Evolutionary conservation across 2,888 invertebrate species (phyloP).

Genomic region (Apodemia hepburni): DNA sequence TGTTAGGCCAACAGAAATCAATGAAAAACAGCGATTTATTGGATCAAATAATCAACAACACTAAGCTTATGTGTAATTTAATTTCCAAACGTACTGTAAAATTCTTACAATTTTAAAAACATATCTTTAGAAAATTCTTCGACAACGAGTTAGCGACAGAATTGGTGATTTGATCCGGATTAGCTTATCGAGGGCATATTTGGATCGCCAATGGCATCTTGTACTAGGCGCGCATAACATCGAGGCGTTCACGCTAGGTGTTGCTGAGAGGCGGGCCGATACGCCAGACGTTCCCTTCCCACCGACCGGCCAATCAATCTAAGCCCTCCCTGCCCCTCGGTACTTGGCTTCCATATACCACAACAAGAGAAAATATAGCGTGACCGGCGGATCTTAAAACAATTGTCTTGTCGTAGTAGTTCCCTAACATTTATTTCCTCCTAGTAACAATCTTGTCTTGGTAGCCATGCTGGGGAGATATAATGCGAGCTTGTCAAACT

Average conservation of each 20-base stretch:
- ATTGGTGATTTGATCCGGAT: constrained; percentile 24
- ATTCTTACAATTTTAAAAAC: constrained; percentile 1
- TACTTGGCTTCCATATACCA: constrained; percentile 38
- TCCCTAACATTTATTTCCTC: constrained; percentile 51
- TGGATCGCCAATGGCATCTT: constrained; percentile 50
- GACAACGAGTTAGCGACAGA: constrained; percentile 17
- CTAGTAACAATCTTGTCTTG: constrained; percentile 54
- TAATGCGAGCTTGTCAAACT: too few species aligned
- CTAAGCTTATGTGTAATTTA: not conserved
- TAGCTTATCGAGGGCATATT: constrained; percentile 31
- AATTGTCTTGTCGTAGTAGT: constrained; percentile 44
- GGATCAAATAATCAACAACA: too few species aligned
- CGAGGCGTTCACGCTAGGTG: constrained; percentile 67
- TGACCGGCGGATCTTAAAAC: constrained; percentile 41
- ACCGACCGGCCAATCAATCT: constrained; percentile 64
- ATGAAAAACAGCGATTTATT: too few species aligned
- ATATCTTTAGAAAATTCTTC: constrained; percentile 5
- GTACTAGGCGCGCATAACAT: constrained; percentile 70
- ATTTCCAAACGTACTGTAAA: not conserved
- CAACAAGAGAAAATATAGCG: constrained; percentile 42
- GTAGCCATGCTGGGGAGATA: constrained; percentile 33
- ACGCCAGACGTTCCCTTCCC: constrained; percentile 68
- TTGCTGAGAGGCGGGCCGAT: constrained; percentile 67
- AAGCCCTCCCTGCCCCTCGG: constrained; percentile 58
- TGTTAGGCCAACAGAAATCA: too few species aligned